Evolutionary conservation across 1,140 invertebrate genomes (phyloP).

Genomic region (Anastrepha ludens): DNA sequence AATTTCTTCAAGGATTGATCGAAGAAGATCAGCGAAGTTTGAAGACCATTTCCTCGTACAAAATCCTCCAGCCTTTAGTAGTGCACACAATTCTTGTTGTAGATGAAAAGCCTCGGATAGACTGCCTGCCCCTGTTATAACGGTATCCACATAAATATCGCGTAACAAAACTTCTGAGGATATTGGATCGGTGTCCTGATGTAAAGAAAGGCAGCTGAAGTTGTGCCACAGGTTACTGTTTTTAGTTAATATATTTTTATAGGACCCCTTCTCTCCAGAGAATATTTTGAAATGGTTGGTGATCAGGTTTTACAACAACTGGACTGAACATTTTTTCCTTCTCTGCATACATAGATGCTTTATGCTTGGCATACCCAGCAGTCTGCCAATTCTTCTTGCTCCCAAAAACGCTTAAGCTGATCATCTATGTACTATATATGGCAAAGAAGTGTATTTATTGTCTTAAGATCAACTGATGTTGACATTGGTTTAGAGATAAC

Average conservation of each 20-base stretch:
- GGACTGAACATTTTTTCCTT: no score
- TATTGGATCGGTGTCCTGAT: not conserved
- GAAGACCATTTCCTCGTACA: no score
- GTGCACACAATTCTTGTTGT: not conserved
- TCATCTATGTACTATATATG: not conserved
- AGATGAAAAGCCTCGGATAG: not conserved
- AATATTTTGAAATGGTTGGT: conserved; percentile 69
- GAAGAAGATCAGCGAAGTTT: no score
- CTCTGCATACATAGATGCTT: not conserved
- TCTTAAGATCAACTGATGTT: not conserved
- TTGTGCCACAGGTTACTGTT: conserved; percentile 22
- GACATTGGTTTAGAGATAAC: conserved; percentile 3
- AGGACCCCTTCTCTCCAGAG: conserved; percentile 65
- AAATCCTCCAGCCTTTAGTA: conserved; percentile 12
- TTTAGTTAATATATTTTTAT: conserved; percentile 18
- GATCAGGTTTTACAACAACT: conserved; percentile 58
- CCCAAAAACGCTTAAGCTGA: not conserved
- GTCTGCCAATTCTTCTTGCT: no score
- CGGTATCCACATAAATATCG: not conserved
- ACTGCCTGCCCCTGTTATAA: conserved; percentile 12
- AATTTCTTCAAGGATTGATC: not conserved
- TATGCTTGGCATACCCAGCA: not conserved
- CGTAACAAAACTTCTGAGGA: no score
- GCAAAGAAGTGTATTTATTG: not conserved
- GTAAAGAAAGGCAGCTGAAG: not conserved